A percentile compares a stretch with the other conserved stretches of the same genome.
phyloP scores from a whole-genome alignment of 2,113 vertebrate genomes.

The Crotalus horridus region DNA sequence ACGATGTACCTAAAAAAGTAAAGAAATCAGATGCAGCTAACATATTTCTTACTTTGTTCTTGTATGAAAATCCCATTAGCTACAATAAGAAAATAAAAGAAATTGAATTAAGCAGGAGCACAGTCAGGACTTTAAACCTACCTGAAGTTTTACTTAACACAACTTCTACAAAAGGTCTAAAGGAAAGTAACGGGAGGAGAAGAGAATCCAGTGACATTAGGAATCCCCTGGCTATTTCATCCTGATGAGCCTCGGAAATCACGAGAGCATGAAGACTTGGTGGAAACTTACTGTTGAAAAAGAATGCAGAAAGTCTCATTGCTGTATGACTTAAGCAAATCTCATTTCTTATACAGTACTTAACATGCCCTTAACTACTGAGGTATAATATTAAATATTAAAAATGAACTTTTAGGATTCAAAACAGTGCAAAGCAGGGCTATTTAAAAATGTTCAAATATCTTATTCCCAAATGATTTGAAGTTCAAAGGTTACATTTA shows the following conservation, averaged over 20 bases:
- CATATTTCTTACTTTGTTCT: not conserved
- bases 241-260: conserved; percentile 66
- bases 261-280: conserved; percentile 76
- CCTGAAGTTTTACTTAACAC: conserved; percentile 74
- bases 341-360: not conserved
- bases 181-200: conserved; percentile 78
- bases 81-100: not conserved
- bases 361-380: not conserved
- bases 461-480: not conserved
- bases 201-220: conserved; percentile 82
- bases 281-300: conserved; percentile 78
- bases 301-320: not conserved
- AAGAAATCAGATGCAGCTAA: not conserved
- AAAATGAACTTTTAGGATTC: not conserved
- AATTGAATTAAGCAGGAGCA: not conserved
- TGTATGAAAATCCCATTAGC: not conserved
- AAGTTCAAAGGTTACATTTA: not conserved
- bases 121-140: conserved; percentile 55
- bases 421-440: not conserved
- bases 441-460: not conserved
- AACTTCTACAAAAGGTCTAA: conserved; percentile 76
- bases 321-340: not conserved
- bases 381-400: not conserved
- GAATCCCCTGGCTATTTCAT: conserved; percentile 79
- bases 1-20: not conserved